Evolutionary conservation across 2,113 vertebrate genomes (phyloP), one percentile per base, ranked within the genome.

Genomic region (Peromyscus californicus): DNA sequence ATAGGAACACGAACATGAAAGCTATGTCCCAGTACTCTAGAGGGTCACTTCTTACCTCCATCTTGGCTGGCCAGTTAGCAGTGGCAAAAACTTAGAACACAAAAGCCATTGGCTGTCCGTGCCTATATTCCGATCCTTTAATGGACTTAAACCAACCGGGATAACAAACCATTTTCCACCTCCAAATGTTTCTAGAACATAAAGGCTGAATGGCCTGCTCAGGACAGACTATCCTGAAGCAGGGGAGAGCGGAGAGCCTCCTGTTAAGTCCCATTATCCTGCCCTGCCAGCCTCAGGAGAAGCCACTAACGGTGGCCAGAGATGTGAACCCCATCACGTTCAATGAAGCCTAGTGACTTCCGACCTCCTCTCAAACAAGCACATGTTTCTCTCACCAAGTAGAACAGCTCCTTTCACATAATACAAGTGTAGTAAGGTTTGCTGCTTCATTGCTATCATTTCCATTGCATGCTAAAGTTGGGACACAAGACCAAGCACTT

Each of bases 71-170:
- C 57, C 57, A 9, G 31, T 59, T 63, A 83, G 76, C 29, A 48
- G 29, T 0, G 39, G 17, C 63, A 74, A 61, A 89, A 36, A 45
- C 0, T 57, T 16, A 84, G 51, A 42, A 48, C 9, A 1, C 3
- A 45, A 17, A 16, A 69, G 21, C 15, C 33, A 2, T 0, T 31
- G 11, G 42, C 57, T 48, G 0, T 19, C 85, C 0, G 3, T 13
- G 87, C 59, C 31, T 22, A 15, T 12, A 9, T 17, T 54, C 29
- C 22, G 36, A 63, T 87, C 59, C 59, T 85, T 65, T 96, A 26
- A 48, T 1, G 19, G 91, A 91, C 33, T 78, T 80, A 92, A 79
- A 33, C 33, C 84, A 87, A 54, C 67, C 19, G 24, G 79, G 31
- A 36, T 7, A 29, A 39, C 0, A 33, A 90, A 29, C 39, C 54